These are phyloP conservation scores for Enoplolaimus lenunculus DNA, from an alignment of 2,888 invertebrate genomes.

Conservation along the genomic window DNA sequence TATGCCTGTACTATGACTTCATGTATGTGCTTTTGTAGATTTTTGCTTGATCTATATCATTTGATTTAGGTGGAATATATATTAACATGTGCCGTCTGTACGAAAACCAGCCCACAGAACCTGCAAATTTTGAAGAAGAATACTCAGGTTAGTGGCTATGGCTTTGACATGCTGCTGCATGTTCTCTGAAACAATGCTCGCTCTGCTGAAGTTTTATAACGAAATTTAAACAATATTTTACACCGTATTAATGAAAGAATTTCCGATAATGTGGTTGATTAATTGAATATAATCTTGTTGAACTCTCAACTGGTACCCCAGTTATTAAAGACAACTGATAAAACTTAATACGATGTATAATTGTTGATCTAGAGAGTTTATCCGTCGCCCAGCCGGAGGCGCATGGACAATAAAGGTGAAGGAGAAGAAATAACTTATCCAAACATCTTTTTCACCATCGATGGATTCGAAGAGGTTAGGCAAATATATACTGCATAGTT, in stretches of 20 bases:
- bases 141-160: conserved; percentile 54
- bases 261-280: too few species aligned
- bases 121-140: conserved; percentile 82
- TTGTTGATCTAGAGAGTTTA: conserved; percentile 71
- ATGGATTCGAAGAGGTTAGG: conserved; percentile 86
- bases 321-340: too few species aligned
- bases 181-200: too few species aligned
- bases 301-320: too few species aligned
- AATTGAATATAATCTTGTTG: too few species aligned
- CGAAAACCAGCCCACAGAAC: conserved; percentile 89
- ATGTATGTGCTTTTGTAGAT: too few species aligned
- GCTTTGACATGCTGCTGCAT: background rate
- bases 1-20: too few species aligned
- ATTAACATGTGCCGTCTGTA: conserved; percentile 89
- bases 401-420: conserved; percentile 95
- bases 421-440: conserved; percentile 97
- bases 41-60: too few species aligned
- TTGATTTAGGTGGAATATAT: conserved; percentile 69
- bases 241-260: too few species aligned
- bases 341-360: too few species aligned
- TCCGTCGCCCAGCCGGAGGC: conserved; percentile 75
- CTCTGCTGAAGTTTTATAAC: too few species aligned
- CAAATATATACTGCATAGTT: background rate
- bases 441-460: conserved; percentile 96
- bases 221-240: too few species aligned